Conservation (phyloP, 2,797 vertebrate species). For the Chlorospingus semifuscus region DNA sequence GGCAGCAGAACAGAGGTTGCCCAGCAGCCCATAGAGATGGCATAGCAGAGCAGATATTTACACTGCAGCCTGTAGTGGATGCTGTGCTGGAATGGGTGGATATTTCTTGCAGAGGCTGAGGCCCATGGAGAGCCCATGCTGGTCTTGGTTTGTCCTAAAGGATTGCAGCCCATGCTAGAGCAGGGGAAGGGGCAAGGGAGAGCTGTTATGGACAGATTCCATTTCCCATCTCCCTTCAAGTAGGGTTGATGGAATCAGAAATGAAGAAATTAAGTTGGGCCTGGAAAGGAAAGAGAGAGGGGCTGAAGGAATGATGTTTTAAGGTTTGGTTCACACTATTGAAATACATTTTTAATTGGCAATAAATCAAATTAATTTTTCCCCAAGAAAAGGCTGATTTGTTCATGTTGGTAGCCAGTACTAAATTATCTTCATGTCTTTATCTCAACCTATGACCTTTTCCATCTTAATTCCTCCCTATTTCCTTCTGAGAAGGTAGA, state of each 20-base stretch:
- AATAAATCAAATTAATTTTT: background rate
- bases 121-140: fast-evolving
- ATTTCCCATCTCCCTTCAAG: background rate
- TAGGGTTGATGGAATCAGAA: fast-evolving
- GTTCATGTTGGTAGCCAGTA: background rate
- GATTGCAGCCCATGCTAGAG: background rate
- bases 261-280: background rate
- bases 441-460: background rate
- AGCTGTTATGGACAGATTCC: fast-evolving
- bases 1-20: background rate
- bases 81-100: background rate
- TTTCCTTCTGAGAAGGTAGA: background rate
- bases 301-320: background rate
- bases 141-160: background rate
- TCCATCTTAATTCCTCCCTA: background rate
- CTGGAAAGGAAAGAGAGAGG: background rate
- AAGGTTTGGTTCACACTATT: background rate
- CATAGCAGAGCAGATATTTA: background rate
- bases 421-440: background rate
- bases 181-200: background rate
- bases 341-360: background rate
- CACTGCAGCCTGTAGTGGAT: background rate
- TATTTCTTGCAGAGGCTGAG: background rate
- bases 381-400: background rate
- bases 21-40: fast-evolving